Base-by-base conservation (phyloP, 2,113 vertebrate genomes). In the Ophthalmolycus amberensis region DNA sequence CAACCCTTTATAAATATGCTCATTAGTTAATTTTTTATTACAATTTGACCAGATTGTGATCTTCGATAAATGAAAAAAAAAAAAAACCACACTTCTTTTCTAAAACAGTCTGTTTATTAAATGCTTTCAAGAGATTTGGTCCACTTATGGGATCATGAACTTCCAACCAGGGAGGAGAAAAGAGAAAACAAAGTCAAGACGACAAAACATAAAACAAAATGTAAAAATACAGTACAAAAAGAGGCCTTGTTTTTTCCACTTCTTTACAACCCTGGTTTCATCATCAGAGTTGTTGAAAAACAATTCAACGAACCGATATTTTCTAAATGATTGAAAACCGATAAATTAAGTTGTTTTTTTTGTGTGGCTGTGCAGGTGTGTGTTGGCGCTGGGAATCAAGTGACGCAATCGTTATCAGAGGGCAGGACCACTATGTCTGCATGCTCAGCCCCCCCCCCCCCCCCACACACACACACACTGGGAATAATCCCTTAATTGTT, bases 121-220 rank as follows among this genome's bases (percentile, higher is more conserved):
- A 94, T 91, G 92, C 93, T 92, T 94, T 92, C 93, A 94, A 94
- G 91, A 96, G 93, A 95, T 95, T 95, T 95, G 95, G 94, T 95
- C 95, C 95, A 95, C 84, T 83, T 91, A 74, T 93, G 90, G 93
- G 83, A 93, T 94, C 89, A 92, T 91, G 83, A 88, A 92, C 83
- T 77, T 95, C 82, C 90, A 93, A 93, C 92, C 90, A 94, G 90
- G 90, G 92, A 93, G 90, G 85, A 90, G 87, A 94, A 91, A 92
- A 78, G 83, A 86, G 60, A 93, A 93, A 91, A 90, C 77, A 94
- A 94, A 91, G 77, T 91, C 78, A 83, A 71, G 52, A 79, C 46
- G 42, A 77, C 29, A 88, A 80, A 83, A 59, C 68, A 78, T 64
- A 48, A 77, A 64, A 88, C 73, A 20, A 90, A 93, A 93, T 83